Percentiles rank a stretch among this genome's conserved stretches.
phyloP scores from a whole-genome alignment of 2,888 invertebrate genomes.

The Oegoconia quadripuncta region DNA sequence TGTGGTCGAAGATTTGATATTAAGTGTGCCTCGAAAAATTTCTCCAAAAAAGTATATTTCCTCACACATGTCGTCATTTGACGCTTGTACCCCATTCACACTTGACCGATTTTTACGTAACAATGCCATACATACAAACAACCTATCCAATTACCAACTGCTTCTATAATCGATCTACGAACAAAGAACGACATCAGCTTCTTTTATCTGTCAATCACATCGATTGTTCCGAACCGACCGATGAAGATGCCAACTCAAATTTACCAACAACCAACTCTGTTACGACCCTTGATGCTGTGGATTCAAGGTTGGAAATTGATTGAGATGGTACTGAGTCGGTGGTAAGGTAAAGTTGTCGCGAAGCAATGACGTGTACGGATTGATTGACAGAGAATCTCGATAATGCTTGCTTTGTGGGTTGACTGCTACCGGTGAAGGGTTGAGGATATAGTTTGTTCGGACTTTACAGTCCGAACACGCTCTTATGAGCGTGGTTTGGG shows the following conservation, averaged over 20 bases:
- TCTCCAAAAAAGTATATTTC: too few species aligned
- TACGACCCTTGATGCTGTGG: not conserved
- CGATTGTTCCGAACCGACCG: slow-evolving; percentile 57
- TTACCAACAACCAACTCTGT: not conserved
- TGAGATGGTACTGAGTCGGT: not conserved
- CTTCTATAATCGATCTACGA: slow-evolving; percentile 54
- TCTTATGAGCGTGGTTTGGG: not conserved
- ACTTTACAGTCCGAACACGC: not conserved
- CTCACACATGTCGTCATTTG: too few species aligned
- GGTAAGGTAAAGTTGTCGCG: slow-evolving; percentile 20
- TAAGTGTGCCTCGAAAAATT: too few species aligned
- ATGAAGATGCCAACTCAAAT: slow-evolving; percentile 7
- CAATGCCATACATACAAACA: too few species aligned
- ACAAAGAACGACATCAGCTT: slow-evolving; percentile 57
- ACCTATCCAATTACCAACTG: slow-evolving; percentile 57
- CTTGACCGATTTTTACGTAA: too few species aligned
- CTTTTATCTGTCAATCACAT: slow-evolving; percentile 67
- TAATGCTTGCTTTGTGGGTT: slow-evolving; percentile 49
- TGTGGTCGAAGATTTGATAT: too few species aligned
- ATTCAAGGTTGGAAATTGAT: slow-evolving; percentile 4
- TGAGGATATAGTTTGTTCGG: not conserved
- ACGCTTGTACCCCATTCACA: too few species aligned
- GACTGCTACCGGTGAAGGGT: slow-evolving; percentile 42
- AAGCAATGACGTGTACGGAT: slow-evolving; percentile 39
- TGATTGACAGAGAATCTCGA: slow-evolving; percentile 61